Percentiles rank a stretch among this genome's conserved stretches.
phyloP scores from a whole-genome alignment of 2,113 vertebrate genomes.

The Blennius ocellaris region DNA sequence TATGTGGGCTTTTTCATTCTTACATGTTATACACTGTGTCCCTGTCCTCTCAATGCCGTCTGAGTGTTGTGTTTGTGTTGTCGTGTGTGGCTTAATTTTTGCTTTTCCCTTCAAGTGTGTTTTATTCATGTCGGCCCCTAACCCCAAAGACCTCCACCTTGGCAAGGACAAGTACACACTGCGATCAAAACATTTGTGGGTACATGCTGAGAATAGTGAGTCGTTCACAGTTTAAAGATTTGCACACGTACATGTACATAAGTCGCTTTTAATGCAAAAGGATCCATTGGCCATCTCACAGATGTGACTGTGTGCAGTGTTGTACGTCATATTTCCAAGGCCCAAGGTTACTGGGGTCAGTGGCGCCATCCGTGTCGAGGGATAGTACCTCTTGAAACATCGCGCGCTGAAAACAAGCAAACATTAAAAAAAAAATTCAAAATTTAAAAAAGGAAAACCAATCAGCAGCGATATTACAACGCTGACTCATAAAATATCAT shows the following conservation, averaged over 20 bases:
- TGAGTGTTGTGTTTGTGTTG: slow-evolving; percentile 74
- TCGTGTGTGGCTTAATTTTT: slow-evolving; percentile 71
- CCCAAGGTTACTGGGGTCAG: slow-evolving; percentile 71
- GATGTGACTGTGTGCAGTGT: slow-evolving; percentile 19
- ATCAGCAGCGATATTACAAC: background rate
- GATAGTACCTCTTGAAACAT: slow-evolving; percentile 73
- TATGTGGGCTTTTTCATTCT: slow-evolving; percentile 87
- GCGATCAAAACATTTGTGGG: slow-evolving; percentile 22
- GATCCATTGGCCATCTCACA: slow-evolving; percentile 18
- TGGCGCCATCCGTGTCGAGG: slow-evolving; percentile 61
- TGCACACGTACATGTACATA: slow-evolving; percentile 26
- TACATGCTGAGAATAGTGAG: no score
- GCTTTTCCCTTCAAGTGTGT: slow-evolving; percentile 65
- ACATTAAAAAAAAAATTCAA: background rate
- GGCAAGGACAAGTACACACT: slow-evolving; percentile 41
- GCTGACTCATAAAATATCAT: slow-evolving; percentile 35
- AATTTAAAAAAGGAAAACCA: background rate
- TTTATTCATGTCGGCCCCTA: slow-evolving; percentile 60
- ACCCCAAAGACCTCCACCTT: slow-evolving; percentile 62
- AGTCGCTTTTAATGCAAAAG: background rate
- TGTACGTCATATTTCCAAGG: slow-evolving; percentile 48
- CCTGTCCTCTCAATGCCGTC: slow-evolving; percentile 74
- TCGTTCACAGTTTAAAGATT: no score
- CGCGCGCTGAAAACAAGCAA: slow-evolving; percentile 52
- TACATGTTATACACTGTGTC: slow-evolving; percentile 80